Base-by-base conservation (phyloP, 2,113 vertebrate species). In the Etheostoma spectabile region DNA sequence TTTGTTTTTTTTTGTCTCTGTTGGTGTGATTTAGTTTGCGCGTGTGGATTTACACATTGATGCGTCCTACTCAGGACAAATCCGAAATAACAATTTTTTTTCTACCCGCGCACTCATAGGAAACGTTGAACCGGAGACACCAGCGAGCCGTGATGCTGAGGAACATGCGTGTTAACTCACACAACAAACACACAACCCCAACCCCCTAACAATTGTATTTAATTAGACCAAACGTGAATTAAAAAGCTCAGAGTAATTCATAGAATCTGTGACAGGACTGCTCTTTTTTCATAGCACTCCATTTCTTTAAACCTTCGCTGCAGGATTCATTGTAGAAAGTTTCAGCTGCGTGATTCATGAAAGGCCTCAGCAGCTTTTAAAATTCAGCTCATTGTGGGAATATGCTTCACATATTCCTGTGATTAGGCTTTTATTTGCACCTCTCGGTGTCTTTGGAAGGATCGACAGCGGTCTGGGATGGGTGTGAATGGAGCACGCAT, bases 341-440 rank as follows among this genome's bases (percentile, higher is more conserved):
- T 46, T 22, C 15, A 55, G 46, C 55, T 45, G 10, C 3, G 1
- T 6, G 35, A 33, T 8, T 52, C 57, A 6, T 8, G 3, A 33
- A 75, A 79, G 78, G 84, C 81, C 81, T 77, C 27, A 19, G 27
- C 10, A 8, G 10, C 65, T 49, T 30, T 53, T 72, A 8, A 45
- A 82, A 52, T 12, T 5, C 2, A 16, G n/a, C 22, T 46, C 6
- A 68, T 21, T 5, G 5, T 57, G 2, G 19, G 14, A n/a, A 72
- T n/a, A 14, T 19, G 24, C 24, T 16, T 55, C 16, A 11, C 16
- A 14, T 22, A 1, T 62, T 63, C 12, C 4, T 51, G 56, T 45
- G 51, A 45, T 53, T 30, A 0, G 11, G 22, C 55, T 66, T 35
- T 72, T 0, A 56, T 56, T 59, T 12, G 2, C 22, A 24, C 3